Evolutionary conservation across 1,140 invertebrate species (phyloP).

Genomic region (Micrasema minimum): DNA sequence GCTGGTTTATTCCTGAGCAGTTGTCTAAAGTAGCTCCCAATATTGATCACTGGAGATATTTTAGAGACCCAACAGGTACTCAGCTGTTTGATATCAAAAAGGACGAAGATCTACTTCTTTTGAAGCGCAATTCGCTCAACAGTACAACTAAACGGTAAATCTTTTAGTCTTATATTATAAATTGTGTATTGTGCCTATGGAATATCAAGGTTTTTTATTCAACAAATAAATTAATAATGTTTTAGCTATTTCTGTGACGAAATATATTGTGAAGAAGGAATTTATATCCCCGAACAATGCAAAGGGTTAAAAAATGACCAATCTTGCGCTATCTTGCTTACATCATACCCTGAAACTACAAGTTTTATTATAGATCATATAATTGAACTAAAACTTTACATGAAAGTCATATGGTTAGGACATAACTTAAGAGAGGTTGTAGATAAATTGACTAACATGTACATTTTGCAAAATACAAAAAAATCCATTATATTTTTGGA

Average conservation of each 20-base stretch:
- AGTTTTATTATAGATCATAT: conserved; percentile 69
- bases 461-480: conserved; percentile 50
- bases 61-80: conserved; percentile 60
- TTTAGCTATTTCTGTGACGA: conserved; percentile 67
- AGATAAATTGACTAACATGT: conserved; percentile 60
- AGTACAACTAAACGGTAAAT: conserved; percentile 44
- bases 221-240: conserved; percentile 30
- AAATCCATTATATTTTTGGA: conserved; percentile 73
- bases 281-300: conserved; percentile 70
- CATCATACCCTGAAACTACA: conserved; percentile 66
- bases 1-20: conserved; percentile 75
- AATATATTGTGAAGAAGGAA: conserved; percentile 66
- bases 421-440: conserved; percentile 65
- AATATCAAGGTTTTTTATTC: no score
- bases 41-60: conserved; percentile 67
- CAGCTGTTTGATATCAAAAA: conserved; percentile 62
- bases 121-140: conserved; percentile 55
- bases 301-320: conserved; percentile 53
- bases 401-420: conserved; percentile 75
- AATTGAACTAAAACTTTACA: conserved; percentile 64
- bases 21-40: conserved; percentile 54
- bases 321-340: conserved; percentile 70
- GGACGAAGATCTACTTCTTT: conserved; percentile 48
- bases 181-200: no score
- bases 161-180: no score